These are phyloP conservation scores for Temnothorax curvispinosus DNA, from an alignment of 1,140 invertebrate species.

Conservation along the genomic window DNA sequence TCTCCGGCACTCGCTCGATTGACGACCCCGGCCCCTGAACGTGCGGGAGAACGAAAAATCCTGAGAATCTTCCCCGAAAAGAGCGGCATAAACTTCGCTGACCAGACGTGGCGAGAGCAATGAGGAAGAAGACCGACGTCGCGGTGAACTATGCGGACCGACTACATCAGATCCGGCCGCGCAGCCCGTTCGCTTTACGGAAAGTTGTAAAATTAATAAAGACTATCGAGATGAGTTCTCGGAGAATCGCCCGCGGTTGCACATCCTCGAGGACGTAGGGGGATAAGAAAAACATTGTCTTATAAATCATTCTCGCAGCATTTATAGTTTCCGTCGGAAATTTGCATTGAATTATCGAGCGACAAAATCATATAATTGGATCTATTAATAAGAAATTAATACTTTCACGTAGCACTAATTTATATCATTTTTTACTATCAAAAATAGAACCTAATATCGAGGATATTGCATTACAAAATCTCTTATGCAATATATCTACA, in stretches of 20 bases:
- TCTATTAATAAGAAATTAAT: constrained; percentile 4
- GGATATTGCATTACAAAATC: constrained; percentile 41
- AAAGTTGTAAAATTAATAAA: constrained; percentile 77
- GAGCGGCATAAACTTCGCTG: constrained; percentile 39
- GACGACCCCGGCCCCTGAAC: constrained; percentile 40
- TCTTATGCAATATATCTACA: neutral
- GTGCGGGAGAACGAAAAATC: constrained; percentile 57
- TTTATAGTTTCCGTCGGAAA: neutral
- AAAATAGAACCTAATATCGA: neutral
- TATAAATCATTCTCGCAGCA: neutral
- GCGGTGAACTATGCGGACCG: constrained; percentile 70
- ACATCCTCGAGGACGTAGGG: neutral
- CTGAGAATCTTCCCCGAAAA: constrained; percentile 66
- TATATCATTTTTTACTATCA: neutral
- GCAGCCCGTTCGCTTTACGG: constrained; percentile 65
- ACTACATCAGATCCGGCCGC: constrained; percentile 59
- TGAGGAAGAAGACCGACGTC: neutral
- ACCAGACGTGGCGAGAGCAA: constrained; percentile 24
- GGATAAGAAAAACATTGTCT: neutral
- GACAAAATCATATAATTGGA: neutral
- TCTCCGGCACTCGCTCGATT: constrained; percentile 62
- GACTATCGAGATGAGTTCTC: constrained; percentile 49
- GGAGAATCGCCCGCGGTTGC: neutral
- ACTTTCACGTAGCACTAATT: neutral
- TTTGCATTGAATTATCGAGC: neutral